Evolutionary conservation across 1,140 invertebrate genomes (phyloP).

Genomic region (Kradibia gibbosae): DNA sequence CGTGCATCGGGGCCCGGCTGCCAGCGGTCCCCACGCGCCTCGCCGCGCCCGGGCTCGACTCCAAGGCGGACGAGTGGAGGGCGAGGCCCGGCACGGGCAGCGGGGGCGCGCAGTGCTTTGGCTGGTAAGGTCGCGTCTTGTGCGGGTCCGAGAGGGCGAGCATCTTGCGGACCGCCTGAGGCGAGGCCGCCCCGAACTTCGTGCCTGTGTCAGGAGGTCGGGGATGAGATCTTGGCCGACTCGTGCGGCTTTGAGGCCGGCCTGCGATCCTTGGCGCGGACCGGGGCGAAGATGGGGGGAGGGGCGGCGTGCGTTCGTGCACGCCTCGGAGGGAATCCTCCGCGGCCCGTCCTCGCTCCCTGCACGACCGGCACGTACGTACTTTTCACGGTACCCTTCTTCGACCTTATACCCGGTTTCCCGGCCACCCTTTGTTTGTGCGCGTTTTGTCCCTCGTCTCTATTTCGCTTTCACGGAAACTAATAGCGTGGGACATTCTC

Average conservation of each 20-base stretch:
- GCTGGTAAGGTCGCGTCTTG: conserved; percentile 90
- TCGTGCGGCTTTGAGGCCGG: too few species aligned
- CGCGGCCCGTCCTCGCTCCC: not conserved
- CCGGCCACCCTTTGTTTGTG: too few species aligned
- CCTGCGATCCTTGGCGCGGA: not conserved
- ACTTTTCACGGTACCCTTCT: too few species aligned
- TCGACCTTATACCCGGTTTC: too few species aligned
- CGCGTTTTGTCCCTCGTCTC: too few species aligned
- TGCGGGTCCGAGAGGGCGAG: conserved; percentile 88
- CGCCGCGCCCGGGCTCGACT: conserved; percentile 79
- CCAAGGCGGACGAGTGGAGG: conserved; percentile 71
- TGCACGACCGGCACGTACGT: too few species aligned
- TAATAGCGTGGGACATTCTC: too few species aligned
- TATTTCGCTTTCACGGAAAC: too few species aligned
- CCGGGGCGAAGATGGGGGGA: not conserved
- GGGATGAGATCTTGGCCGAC: not conserved
- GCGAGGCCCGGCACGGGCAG: conserved; percentile 71
- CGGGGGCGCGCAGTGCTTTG: conserved; percentile 75
- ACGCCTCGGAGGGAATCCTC: too few species aligned
- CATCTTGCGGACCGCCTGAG: conserved; percentile 95
- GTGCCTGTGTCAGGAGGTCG: conserved; percentile 66
- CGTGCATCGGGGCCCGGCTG: conserved; percentile 79
- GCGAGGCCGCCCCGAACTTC: conserved; percentile 92
- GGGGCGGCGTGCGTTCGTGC: too few species aligned
- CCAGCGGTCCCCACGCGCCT: conserved; percentile 76